Percentiles rank a stretch among this genome's conserved stretches.
Conservation (phyloP, 2,888 invertebrate genomes). For the Amiota minor region DNA sequence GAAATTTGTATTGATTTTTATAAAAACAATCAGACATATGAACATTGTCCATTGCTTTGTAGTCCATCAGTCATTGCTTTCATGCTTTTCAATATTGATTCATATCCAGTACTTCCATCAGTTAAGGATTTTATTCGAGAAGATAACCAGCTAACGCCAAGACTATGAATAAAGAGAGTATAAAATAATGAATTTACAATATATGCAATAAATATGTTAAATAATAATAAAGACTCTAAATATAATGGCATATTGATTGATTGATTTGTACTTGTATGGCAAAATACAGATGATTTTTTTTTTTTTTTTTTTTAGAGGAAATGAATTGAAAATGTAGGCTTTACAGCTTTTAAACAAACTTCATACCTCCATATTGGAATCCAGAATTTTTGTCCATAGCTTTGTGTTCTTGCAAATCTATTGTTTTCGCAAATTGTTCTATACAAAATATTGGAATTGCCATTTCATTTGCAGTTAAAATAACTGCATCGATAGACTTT, state of each 20-base stretch:
- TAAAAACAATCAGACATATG: neutral
- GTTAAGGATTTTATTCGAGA: conserved; percentile 74
- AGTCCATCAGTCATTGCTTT: conserved; percentile 81
- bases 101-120: conserved; percentile 64
- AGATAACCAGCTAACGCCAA: conserved; percentile 84
- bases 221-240: neutral
- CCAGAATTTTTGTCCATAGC: conserved; percentile 79
- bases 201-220: neutral
- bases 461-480: conserved; percentile 11
- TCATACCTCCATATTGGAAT: conserved; percentile 77
- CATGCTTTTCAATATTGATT: conserved; percentile 76
- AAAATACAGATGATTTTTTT: neutral
- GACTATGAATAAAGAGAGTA: conserved; percentile 73
- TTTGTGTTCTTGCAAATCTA: conserved; percentile 76
- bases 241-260: neutral
- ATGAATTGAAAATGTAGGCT: neutral
- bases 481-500: conserved; percentile 32
- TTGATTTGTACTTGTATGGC: neutral
- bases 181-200: conserved; percentile 45
- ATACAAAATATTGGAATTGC: conserved; percentile 26
- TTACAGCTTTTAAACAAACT: neutral
- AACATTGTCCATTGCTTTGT: conserved; percentile 79
- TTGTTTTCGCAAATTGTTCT: conserved; percentile 79
- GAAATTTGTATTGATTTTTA: too few species aligned
- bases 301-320: neutral